Conservation (phyloP, 2,888 invertebrate species). For the Syrphus vitripennis region DNA sequence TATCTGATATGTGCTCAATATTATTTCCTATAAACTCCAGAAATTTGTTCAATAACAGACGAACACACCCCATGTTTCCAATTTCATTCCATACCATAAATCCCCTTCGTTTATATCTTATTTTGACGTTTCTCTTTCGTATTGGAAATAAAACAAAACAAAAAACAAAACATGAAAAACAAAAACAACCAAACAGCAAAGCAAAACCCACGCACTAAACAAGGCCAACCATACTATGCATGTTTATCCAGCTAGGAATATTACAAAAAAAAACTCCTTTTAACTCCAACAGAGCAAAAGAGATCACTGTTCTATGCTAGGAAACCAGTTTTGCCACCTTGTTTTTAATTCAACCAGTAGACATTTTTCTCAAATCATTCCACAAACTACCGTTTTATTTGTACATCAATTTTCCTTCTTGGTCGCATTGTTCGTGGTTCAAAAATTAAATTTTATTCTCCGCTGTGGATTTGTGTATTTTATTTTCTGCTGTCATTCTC, state of each 20-base stretch:
- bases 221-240: constrained; percentile 32
- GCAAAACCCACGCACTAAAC: constrained; percentile 56
- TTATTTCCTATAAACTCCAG: too few relatives aligned
- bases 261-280: background rate
- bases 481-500: constrained; percentile 23
- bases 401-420: too few relatives aligned
- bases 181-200: constrained; percentile 15
- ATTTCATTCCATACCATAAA: constrained; percentile 20
- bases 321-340: constrained; percentile 46
- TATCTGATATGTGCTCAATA: too few relatives aligned
- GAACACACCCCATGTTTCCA: constrained; percentile 25
- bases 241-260: constrained; percentile 3
- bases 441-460: constrained; percentile 28
- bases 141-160: background rate
- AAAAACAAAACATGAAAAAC: constrained; percentile 49
- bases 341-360: background rate
- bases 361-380: constrained; percentile 44
- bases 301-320: background rate
- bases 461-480: background rate
- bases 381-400: constrained; percentile 30
- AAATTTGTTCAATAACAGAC: background rate
- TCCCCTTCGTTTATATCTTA: background rate
- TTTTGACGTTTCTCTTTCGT: constrained; percentile 41
- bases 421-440: constrained; percentile 4
- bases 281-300: constrained; percentile 12